Evolutionary conservation across 2,797 vertebrate genomes (phyloP).

Genomic region (Astyanax mexicanus): DNA sequence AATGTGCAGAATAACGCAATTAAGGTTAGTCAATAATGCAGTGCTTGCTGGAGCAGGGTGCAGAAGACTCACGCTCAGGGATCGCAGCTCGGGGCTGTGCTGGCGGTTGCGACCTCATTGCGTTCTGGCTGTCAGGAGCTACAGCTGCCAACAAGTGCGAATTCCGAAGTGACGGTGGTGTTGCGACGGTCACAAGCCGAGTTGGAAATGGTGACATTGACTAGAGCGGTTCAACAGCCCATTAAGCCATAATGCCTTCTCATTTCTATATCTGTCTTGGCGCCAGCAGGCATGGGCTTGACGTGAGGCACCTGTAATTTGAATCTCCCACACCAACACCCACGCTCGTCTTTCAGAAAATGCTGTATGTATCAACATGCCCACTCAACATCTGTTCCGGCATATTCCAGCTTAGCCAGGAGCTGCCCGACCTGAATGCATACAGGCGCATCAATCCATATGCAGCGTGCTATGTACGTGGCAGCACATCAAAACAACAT

Average conservation of each 20-base stretch:
- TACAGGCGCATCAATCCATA: conserved; percentile 16
- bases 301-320: conserved; percentile 25
- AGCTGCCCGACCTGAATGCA: conserved; percentile 2
- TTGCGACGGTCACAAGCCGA: conserved; percentile 31
- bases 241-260: conserved; percentile 36
- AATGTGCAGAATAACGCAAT: conserved; percentile 39
- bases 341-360: conserved; percentile 17
- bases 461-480: background rate
- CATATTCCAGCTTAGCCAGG: conserved; percentile 7
- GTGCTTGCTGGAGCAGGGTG: background rate
- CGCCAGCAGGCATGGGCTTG: background rate
- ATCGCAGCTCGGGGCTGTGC: background rate
- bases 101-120: background rate
- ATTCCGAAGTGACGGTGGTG: background rate
- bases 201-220: conserved; percentile 26
- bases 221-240: conserved; percentile 35
- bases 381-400: conserved; percentile 26
- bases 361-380: conserved; percentile 17
- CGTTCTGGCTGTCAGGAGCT: background rate
- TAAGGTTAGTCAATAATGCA: conserved; percentile 35
- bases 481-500: background rate
- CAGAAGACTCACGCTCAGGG: background rate
- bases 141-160: conserved; percentile 13
- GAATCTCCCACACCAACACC: conserved; percentile 38
- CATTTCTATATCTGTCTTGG: conserved; percentile 34